These are phyloP conservation scores for Hymenochirus boettgeri DNA, from an alignment of 2,113 vertebrate genomes.

Conservation along the genomic window DNA sequence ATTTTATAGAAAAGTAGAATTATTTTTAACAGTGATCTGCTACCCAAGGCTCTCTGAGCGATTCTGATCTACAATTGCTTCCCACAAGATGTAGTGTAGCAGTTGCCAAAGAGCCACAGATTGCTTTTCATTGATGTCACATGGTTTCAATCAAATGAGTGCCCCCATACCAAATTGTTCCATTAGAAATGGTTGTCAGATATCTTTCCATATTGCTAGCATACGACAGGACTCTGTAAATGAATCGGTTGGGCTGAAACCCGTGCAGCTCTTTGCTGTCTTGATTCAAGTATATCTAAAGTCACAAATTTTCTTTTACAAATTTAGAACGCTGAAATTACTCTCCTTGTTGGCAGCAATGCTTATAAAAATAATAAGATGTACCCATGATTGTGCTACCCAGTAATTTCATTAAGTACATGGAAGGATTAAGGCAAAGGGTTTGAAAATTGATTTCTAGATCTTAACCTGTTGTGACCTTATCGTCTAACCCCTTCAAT, in stretches of 20 bases:
- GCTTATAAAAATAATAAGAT: neutral
- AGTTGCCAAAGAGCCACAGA: too few relatives aligned
- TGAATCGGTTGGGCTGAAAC: neutral
- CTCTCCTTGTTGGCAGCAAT: slow-evolving; percentile 18
- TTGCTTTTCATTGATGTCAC: neutral
- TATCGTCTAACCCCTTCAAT: slow-evolving; percentile 52
- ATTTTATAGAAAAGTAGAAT: too few relatives aligned
- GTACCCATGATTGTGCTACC: slow-evolving; percentile 38
- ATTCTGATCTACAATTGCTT: too few relatives aligned
- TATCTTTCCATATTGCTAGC: neutral
- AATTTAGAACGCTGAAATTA: slow-evolving; percentile 3
- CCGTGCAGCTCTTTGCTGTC: neutral
- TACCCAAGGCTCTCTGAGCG: too few relatives aligned
- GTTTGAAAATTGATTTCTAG: slow-evolving; percentile 53
- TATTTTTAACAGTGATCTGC: too few relatives aligned
- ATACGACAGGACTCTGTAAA: neutral
- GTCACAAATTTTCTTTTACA: neutral
- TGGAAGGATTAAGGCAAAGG: slow-evolving; percentile 95
- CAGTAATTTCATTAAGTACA: slow-evolving; percentile 66
- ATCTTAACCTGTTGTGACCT: slow-evolving; percentile 48
- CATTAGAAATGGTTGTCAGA: neutral
- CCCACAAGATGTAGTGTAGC: too few relatives aligned
- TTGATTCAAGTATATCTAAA: neutral
- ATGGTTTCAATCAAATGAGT: neutral
- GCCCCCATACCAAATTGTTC: neutral